Conservation (phyloP, 1,140 invertebrate genomes). For the Diabrotica virgifera region DNA sequence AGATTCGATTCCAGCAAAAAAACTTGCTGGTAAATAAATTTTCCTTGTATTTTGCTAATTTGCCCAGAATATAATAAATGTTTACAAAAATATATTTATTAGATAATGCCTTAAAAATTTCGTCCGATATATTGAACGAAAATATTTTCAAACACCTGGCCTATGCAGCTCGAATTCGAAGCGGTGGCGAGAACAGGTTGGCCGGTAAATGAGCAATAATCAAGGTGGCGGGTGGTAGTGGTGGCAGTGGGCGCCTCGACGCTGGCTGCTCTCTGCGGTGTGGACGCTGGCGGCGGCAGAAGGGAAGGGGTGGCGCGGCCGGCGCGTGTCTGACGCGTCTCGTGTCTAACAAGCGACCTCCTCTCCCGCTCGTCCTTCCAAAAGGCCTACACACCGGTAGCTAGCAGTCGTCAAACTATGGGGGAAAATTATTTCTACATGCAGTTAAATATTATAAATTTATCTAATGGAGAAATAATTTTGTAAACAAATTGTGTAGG, state of each 20-base stretch:
- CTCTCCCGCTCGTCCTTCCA: constrained; percentile 28
- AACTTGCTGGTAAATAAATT: no score
- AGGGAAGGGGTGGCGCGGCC: constrained; percentile 7
- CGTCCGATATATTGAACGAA: no score
- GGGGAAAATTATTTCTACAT: background rate
- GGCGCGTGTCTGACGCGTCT: constrained; percentile 50
- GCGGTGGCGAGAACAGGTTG: constrained; percentile 38
- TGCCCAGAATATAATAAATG: no score
- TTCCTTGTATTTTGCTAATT: no score
- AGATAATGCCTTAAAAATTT: no score
- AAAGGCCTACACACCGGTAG: constrained; percentile 16
- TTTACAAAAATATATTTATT: no score
- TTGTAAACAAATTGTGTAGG: no score
- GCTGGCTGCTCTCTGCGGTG: constrained; percentile 37
- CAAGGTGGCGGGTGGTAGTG: constrained; percentile 34
- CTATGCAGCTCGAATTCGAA: background rate
- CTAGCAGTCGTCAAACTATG: constrained; percentile 30
- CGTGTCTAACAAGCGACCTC: constrained; percentile 47
- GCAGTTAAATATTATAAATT: no score
- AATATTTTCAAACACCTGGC: background rate
- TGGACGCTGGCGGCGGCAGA: constrained; percentile 30
- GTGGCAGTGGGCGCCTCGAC: constrained; percentile 35
- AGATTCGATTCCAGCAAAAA: no score
- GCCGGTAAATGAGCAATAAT: constrained; percentile 45
- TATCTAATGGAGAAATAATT: no score